Evolutionary conservation across 2,113 vertebrate species (phyloP), one percentile per base, ranked within the genome.

Genomic region (Rhodinocichla rosea): DNA sequence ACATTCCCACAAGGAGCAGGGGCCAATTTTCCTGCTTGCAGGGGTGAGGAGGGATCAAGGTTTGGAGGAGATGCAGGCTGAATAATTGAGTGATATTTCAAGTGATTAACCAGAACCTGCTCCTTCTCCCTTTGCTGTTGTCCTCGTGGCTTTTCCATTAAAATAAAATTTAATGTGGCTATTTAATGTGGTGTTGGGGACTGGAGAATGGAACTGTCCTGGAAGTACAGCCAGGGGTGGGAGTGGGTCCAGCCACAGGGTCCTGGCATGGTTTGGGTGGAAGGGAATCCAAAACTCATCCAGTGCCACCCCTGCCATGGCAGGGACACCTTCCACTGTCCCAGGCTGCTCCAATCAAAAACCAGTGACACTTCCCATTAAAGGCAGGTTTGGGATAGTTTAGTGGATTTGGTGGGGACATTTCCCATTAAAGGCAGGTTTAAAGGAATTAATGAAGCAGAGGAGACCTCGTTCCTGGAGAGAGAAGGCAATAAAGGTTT

Each of bases 241-340:
- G 45, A 39, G n/a, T 3, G 56, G 30, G 22, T 35, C 23, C 45
- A 32, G 0, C 4, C 20, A 8, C 28, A 4, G 28, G 7, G 19
- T 6, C 13, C 24, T 40, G 70, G 49, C 7, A 6, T 6, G 39
- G 33, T 28, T 53, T 45, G 55, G 74, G n/a, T 16, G 39, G n/a
- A n/a, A 69, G 30, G n/a, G n/a, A 53, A 27, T 12, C 11, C 15
- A 23, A 62, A 44, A 26, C 1, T 26, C 55, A 23, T 1, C 22
- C 45, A 8, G 27, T 14, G 3, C 39, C 50, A 56, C 12, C 24
- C 26, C 15, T 64, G 37, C 33, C 37, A 6, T 30, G 44, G 32
- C 45, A 83, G 67, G 33, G 39, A 53, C 17, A 11, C 7, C 21
- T 73, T 2, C 10, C 68, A 8, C 16, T 16, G 3, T 11, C 5